Evolutionary conservation across 1,140 invertebrate genomes (phyloP).

Genomic region (Bombus balteatus): DNA sequence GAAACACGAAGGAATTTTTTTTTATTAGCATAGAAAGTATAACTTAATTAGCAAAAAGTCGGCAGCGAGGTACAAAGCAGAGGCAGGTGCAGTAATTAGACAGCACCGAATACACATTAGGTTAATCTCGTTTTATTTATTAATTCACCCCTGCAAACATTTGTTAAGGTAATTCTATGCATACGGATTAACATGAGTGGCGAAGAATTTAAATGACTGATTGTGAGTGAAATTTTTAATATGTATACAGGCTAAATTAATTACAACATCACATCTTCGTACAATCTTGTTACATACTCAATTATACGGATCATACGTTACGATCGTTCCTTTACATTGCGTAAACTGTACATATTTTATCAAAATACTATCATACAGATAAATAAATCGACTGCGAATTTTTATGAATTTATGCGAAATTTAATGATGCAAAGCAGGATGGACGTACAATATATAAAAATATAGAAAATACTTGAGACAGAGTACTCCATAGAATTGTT

Average conservation of each 20-base stretch:
- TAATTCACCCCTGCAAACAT: not conserved
- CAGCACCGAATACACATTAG: not conserved
- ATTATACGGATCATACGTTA: no score
- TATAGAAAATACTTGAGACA: no score
- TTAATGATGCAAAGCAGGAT: no score
- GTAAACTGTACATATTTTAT: no score
- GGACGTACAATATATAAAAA: no score
- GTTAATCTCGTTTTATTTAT: constrained; percentile 3
- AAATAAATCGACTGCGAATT: no score
- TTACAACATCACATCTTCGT: not conserved
- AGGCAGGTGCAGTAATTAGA: not conserved
- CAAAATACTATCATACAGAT: no score
- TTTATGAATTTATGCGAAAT: no score
- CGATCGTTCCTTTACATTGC: no score
- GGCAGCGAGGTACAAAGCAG: not conserved
- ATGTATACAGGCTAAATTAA: not conserved
- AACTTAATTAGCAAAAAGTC: not conserved
- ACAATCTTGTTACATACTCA: not conserved
- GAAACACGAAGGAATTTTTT: not conserved
- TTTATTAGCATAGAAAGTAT: not conserved
- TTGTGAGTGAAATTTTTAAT: not conserved
- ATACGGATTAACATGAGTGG: not conserved
- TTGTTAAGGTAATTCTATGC: no score
- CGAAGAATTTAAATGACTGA: not conserved
- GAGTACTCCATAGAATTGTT: no score